Base-by-base conservation (phyloP, 2,797 vertebrate species). In the Falco peregrinus region DNA sequence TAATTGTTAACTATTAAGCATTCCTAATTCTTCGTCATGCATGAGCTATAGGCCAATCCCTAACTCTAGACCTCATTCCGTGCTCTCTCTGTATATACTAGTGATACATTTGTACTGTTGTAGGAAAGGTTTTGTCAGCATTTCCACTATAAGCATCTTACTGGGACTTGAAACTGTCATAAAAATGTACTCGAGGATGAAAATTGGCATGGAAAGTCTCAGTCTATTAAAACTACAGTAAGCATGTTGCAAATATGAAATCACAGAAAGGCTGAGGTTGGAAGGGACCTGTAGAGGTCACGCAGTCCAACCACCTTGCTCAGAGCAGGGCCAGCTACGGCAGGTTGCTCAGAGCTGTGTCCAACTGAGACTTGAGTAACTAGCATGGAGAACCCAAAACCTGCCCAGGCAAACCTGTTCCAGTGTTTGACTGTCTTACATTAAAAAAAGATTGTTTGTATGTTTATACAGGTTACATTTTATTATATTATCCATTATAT, bases 1-100 rank as follows among this genome's bases (percentile, higher is more conserved):
- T 94, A 96, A 96, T 41, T 93, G 68, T 47, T 92, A 90, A 88
- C 83, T 90, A 77, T 69, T 85, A 84, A 87, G 37, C 77, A 69
- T 88, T 81, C 77, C 78, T 65, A 75, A 41, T 39, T 64, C 54
- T 17, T 56, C 74, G 56, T 64, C 71, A 85, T 53, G 68, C 61
- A 67, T 76, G 76, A 96, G 53, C 84, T 92, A 95, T 5, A 51
- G 83, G 82, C 92, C 92, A 97, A 24, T 53, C 22, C 37, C 48
- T 76, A 67, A 85, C 59, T 67, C 45, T 31, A 77, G 71, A 56
- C 37, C 57, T 75, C 17, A 3, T 7, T 75, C 10, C 37, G 37
- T 4, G 13, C 43, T 87, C 63, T 77, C 35, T 67, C n/a, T 89
- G 15, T 57, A 47, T 45, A 15, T 48, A 77, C 82, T 4, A 77